Base-by-base conservation (phyloP, 2,888 invertebrate genomes). In the Thereva nobilitata region DNA sequence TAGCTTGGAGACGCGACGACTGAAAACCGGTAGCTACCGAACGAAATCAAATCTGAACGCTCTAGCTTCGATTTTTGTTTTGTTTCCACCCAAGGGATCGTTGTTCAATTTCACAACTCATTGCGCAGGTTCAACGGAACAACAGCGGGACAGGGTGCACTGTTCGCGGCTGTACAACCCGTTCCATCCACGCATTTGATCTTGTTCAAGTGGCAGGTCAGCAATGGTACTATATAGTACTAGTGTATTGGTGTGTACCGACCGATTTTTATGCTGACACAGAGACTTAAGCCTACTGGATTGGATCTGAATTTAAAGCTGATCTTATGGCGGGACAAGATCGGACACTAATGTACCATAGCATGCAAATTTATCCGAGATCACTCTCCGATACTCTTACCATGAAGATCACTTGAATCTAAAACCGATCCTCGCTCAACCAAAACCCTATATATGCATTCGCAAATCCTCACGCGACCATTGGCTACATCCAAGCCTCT, bases 11-110 rank as follows among this genome's bases (percentile, higher is more conserved):
- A 41, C 61, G 61, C 61, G 61, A 23, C 23, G 23, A 57, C 50
- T 59, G n/a, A 68, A 68, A 68, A 68, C 68, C 68, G 68, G 68
- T 68, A 68, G 68, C 68, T 53, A 59, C 65, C 65, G 40, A 65
- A 68, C 57, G 65, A 68, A 68, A 68, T 68, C 65, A 68, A 68
- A 68, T 68, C 65, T 68, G 64, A 68, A 65, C 65, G 68, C 59
- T 56, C 9, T 9, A 42, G 7, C 56, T 67, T 67, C 61, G 59
- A 53, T 61, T 67, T 59, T 67, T 63, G 52, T 53, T 54, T 57
- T 57, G 49, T 52, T 49, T 50, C 42, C 35, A 49, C 53, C 45
- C 61, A 52, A 45, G 53, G 66, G 59, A 52, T 66, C 54, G 50
- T 68, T 65, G 56, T 65, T 64, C 54, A 68, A 68, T 68, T 68